Conservation (phyloP, 2,888 invertebrate genomes). For the Eupithecia subfuscata region DNA sequence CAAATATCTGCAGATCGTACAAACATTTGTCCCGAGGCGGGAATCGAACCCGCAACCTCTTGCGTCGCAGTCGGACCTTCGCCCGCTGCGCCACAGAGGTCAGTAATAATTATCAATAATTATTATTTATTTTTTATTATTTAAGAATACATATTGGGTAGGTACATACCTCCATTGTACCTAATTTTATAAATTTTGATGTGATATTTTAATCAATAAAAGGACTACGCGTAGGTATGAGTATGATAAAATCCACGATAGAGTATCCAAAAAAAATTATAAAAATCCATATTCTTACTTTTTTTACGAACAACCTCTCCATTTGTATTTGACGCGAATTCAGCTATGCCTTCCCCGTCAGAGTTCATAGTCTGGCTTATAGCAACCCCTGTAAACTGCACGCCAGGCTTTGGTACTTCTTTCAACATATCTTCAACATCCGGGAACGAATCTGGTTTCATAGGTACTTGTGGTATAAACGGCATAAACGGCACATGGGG, state of each 20-base stretch:
- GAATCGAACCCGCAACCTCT: no score
- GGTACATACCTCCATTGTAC: no score
- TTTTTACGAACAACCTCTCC: constrained; percentile 27
- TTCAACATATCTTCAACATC: constrained; percentile 1
- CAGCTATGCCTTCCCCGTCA: constrained; percentile 10
- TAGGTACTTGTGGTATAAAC: neutral
- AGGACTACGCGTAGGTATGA: no score
- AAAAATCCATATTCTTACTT: constrained; percentile 21
- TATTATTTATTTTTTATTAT: no score
- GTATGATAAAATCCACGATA: neutral
- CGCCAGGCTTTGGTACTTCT: neutral
- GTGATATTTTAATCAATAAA: no score
- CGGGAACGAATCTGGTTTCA: neutral
- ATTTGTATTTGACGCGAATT: constrained; percentile 23
- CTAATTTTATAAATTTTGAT: no score
- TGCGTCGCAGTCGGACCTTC: no score
- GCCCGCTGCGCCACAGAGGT: no score
- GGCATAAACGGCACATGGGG: neutral
- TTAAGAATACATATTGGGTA: no score
- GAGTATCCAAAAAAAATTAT: neutral
- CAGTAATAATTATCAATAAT: no score
- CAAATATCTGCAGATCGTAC: no score
- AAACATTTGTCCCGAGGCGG: no score
- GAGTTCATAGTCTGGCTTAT: neutral
- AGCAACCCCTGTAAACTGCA: neutral